Evolutionary conservation across 1,140 invertebrate genomes (phyloP).

Genomic region (Scaptodrosophila lebanonensis): DNA sequence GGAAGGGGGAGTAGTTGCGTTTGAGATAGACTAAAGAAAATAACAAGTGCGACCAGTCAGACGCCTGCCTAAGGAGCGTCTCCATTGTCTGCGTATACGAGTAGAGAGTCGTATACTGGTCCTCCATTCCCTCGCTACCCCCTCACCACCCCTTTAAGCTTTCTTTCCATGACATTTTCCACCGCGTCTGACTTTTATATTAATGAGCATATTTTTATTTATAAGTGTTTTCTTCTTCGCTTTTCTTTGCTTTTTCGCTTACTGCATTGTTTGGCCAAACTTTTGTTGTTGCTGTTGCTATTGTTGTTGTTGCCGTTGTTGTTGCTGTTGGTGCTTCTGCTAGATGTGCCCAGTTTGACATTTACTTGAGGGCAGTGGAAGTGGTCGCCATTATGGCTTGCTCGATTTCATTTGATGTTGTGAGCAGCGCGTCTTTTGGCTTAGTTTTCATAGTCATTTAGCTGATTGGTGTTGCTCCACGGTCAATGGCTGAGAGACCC

Average conservation of each 20-base stretch:
- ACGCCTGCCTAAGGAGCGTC: constrained; percentile 11
- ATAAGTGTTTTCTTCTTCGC: constrained; percentile 51
- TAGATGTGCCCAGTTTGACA: constrained; percentile 43
- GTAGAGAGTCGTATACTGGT: not conserved
- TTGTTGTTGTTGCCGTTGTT: constrained; percentile 11
- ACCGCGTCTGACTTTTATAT: constrained; percentile 58
- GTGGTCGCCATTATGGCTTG: constrained; percentile 24
- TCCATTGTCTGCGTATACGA: constrained; percentile 29
- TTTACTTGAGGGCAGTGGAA: constrained; percentile 22
- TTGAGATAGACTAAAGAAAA: constrained; percentile 58
- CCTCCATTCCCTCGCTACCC: not conserved
- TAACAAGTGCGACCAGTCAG: constrained; percentile 38
- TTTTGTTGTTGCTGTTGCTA: constrained; percentile 27
- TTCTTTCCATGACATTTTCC: constrained; percentile 7
- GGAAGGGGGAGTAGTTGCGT: constrained; percentile 9
- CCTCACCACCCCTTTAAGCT: not conserved
- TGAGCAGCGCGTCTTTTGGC: constrained; percentile 39
- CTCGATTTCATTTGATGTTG: constrained; percentile 71
- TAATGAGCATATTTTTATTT: constrained; percentile 75
- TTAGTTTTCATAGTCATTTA: constrained; percentile 50
- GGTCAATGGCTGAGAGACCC: not conserved
- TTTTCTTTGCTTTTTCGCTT: constrained; percentile 5
- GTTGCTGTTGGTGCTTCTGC: constrained; percentile 4
- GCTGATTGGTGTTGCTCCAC: constrained; percentile 39
- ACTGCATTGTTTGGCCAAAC: not conserved